Conservation (phyloP, 2,113 vertebrate species). For the Gopherus flavomarginatus region DNA sequence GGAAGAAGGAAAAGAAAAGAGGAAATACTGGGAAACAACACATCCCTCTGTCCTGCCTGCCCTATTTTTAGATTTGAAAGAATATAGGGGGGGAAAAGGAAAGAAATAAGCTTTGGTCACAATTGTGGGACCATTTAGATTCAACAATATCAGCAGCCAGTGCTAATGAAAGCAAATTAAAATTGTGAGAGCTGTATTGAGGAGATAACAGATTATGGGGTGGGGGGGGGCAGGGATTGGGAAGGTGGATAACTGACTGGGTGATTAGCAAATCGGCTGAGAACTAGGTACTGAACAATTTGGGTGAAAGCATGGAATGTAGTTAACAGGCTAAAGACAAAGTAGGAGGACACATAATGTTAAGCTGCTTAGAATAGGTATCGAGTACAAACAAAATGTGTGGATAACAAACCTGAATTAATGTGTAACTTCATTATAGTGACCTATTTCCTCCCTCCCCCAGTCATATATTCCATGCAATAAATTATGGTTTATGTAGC, state of each 20-base stretch:
- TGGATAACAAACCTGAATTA: background rate
- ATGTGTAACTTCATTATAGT: background rate
- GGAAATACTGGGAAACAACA: background rate
- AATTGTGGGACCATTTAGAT: background rate
- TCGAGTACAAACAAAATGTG: background rate
- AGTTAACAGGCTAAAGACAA: background rate
- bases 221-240: background rate
- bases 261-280: background rate
- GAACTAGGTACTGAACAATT: background rate
- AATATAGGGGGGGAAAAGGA: background rate
- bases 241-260: background rate
- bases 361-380: background rate
- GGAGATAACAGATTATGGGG: background rate
- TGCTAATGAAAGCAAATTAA: background rate
- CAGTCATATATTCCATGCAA: background rate
- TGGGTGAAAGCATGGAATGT: background rate
- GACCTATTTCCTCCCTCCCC: background rate
- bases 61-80: background rate
- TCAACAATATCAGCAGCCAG: background rate
- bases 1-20: background rate
- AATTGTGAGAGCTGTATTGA: background rate
- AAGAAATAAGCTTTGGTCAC: background rate
- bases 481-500: background rate
- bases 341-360: background rate
- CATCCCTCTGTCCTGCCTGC: background rate